These are phyloP conservation scores for Macropodus opercularis DNA, from an alignment of 2,797 vertebrate genomes.

Conservation along the genomic window DNA sequence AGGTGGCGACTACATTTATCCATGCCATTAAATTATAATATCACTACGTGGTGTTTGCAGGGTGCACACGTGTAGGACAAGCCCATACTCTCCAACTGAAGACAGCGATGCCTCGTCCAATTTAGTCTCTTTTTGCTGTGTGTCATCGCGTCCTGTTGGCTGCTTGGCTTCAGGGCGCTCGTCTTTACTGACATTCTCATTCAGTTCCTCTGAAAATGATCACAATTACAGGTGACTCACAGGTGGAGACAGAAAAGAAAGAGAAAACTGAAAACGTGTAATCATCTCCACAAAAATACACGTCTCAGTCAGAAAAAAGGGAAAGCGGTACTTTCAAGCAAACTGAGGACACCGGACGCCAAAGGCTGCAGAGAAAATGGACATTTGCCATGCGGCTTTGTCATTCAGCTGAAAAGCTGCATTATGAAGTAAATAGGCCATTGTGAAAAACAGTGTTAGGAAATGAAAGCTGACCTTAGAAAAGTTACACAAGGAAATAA, in stretches of 20 bases:
- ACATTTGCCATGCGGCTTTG: too few relatives aligned
- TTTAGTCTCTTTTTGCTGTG: slow-evolving; percentile 51
- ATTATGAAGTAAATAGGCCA: too few relatives aligned
- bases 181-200: slow-evolving; percentile 34
- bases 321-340: not conserved
- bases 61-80: not conserved
- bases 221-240: not conserved
- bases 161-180: slow-evolving; percentile 19
- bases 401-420: too few relatives aligned
- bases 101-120: slow-evolving; percentile 51
- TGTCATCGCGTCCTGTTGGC: slow-evolving; percentile 41
- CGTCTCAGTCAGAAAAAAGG: slow-evolving; percentile 7
- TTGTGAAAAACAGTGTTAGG: too few relatives aligned
- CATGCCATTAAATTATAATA: too few relatives aligned
- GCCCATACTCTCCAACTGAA: slow-evolving; percentile 73
- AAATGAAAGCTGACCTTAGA: too few relatives aligned
- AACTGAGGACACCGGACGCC: not conserved
- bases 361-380: not conserved
- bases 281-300: slow-evolving; percentile 19
- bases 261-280: not conserved
- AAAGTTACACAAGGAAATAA: too few relatives aligned
- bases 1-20: not conserved
- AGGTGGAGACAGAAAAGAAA: not conserved
- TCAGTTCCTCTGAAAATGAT: slow-evolving; percentile 57
- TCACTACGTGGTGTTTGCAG: not conserved